Base-by-base conservation (phyloP, 2,113 vertebrate genomes). In the Trogon surrucura region DNA sequence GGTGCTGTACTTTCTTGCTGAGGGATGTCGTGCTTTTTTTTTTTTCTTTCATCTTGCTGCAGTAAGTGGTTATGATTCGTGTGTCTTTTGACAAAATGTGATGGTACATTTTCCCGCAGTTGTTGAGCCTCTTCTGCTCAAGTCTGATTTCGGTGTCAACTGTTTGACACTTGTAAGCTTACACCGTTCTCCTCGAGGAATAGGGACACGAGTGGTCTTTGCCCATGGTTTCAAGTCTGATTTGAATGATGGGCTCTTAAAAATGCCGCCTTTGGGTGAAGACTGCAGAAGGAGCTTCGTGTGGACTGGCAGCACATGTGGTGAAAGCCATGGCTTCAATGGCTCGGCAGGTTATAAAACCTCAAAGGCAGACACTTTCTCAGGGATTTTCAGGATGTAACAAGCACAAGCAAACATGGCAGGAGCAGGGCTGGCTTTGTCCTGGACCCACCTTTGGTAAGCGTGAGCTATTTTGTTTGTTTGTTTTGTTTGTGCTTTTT, bases 171-270 rank as follows among this genome's bases (percentile, higher is more conserved):
- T 44, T 32, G 25, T 10, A 6, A 74, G 27, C 10, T n/a, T 14
- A 1, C 16, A 1, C 26, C 0, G 0, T 27, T 44, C 10, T 56
- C 5, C 27, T 6, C 9, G 13, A 32, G 16, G 13, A 29, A 25
- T 6, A 9, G 12, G 17, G 72, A 14, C 44, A 5, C 0, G 1
- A 34, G n/a, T 0, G 2, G 2, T 17, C 44, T 14, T 27, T 6
- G 14, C 2, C 26, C 2, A 1, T 4, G 50, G 23, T 14, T 27
- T 30, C 12, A 22, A 30, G 8, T 22, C 32, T 23, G 7, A 10
- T 25, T 41, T 47, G n/a, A 66, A 23, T 0, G 0, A 29, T 3
- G 36, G 26, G 4, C 41, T 51, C 48, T 5, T 12, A 2, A 38
- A 45, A 56, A 16, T 26, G 38, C 11, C 21, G 1, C 32, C 5